Conservation (phyloP, 2,113 vertebrate genomes). For the Poecilia latipinna region DNA sequence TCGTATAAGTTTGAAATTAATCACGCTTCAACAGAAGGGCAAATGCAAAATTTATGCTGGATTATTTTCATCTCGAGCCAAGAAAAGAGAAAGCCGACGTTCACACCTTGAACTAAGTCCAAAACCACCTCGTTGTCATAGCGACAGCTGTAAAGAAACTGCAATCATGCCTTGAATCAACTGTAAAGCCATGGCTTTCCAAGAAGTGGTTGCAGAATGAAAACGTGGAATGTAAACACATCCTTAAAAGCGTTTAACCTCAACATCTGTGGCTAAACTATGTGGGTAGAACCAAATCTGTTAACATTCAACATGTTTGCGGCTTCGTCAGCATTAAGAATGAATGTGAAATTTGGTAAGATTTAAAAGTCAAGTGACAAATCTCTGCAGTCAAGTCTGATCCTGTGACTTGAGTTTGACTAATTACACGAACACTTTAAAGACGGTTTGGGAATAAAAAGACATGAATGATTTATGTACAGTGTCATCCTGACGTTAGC, state of each 20-base stretch:
- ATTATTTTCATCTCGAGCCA: not conserved
- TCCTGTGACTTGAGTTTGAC: not conserved
- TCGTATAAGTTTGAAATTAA: conserved; percentile 2
- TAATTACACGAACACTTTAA: not conserved
- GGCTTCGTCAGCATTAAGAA: not conserved
- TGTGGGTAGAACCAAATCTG: not conserved
- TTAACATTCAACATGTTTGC: not conserved
- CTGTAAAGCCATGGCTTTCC: not conserved
- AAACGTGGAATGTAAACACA: not conserved
- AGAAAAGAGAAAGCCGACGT: not conserved
- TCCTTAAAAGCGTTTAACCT: not conserved
- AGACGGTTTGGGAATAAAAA: not conserved
- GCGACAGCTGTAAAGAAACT: conserved; percentile 1
- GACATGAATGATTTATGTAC: not conserved
- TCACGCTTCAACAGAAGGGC: not conserved
- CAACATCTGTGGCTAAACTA: not conserved
- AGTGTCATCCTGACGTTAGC: not conserved
- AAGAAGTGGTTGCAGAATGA: not conserved
- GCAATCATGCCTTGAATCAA: not conserved
- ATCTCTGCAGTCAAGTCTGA: not conserved
- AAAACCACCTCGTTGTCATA: not conserved
- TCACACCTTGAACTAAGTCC: not conserved
- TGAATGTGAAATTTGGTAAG: not conserved
- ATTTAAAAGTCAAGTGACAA: not conserved
- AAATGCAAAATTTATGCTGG: not conserved